Percentiles rank a stretch among this genome's conserved stretches.
These are phyloP conservation scores for Lutjanus argentimaculatus DNA, from an alignment of 2,797 vertebrate genomes.

Conservation along the genomic window DNA sequence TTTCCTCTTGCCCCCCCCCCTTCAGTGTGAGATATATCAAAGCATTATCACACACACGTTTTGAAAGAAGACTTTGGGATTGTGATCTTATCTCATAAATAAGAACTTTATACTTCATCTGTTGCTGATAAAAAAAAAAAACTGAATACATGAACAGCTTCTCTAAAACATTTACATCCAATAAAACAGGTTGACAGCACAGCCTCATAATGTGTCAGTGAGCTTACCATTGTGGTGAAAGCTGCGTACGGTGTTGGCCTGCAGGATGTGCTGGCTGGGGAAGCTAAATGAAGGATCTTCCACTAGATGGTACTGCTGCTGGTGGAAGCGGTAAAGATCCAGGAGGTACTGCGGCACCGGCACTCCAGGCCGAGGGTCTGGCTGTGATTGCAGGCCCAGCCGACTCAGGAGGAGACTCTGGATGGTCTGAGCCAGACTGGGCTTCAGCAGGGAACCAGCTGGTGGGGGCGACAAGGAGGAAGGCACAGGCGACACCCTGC, in stretches of 20 bases:
- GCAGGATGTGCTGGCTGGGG: constrained; percentile 84
- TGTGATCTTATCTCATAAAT: constrained; percentile 45
- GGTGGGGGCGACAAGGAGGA: constrained; percentile 44
- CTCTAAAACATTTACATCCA: background rate
- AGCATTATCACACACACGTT: background rate
- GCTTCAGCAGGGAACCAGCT: constrained; percentile 62
- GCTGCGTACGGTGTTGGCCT: constrained; percentile 89
- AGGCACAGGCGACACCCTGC: constrained; percentile 54
- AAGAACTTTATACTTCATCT: constrained; percentile 20
- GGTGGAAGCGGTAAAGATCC: constrained; percentile 88
- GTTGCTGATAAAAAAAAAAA: constrained; percentile 22
- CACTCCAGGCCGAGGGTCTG: constrained; percentile 80
- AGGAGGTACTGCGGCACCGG: constrained; percentile 86
- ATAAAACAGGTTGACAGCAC: background rate
- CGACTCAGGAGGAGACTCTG: constrained; percentile 87
- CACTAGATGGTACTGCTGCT: constrained; percentile 86
- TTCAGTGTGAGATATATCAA: constrained; percentile 6
- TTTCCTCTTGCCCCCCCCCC: no score
- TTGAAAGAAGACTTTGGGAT: constrained; percentile 10
- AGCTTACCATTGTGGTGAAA: constrained; percentile 88
- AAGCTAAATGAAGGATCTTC: constrained; percentile 85
- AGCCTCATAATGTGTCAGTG: background rate
- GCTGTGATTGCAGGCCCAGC: constrained; percentile 86
- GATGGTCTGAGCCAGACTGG: constrained; percentile 84
- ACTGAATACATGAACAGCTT: constrained; percentile 1